phyloP scores from a whole-genome alignment of 2,888 invertebrate species.

The Leptinotarsa juncta region DNA sequence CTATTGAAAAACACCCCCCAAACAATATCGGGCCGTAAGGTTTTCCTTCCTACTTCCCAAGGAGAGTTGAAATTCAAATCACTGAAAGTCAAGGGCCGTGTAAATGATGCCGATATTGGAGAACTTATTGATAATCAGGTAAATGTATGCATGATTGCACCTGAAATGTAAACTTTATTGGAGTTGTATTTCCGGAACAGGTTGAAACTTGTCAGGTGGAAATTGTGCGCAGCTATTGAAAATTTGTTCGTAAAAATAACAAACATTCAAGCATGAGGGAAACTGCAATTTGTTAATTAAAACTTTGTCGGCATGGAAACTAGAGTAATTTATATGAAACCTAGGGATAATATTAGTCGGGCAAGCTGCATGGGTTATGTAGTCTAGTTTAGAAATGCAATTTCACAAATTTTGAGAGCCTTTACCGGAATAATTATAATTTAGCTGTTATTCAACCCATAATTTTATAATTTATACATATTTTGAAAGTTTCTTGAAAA shows the following conservation, averaged over 20 bases:
- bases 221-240: neutral
- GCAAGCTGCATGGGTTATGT: neutral
- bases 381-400: neutral
- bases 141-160: slow-evolving; percentile 26
- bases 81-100: slow-evolving; percentile 55
- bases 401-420: neutral
- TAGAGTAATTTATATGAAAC: neutral
- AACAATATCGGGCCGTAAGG: slow-evolving; percentile 62
- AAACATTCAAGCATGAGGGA: neutral
- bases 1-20: slow-evolving; percentile 63
- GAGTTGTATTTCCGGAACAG: slow-evolving; percentile 4
- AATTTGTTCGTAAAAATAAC: slow-evolving; percentile 14
- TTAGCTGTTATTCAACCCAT: no score
- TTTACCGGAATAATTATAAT: no score
- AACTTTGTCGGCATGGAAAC: slow-evolving; percentile 11
- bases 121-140: slow-evolving; percentile 60
- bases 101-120: slow-evolving; percentile 58
- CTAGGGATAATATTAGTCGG: neutral
- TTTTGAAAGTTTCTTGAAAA: no score
- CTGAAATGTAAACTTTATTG: slow-evolving; percentile 2
- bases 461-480: no score
- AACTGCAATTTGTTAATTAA: slow-evolving; percentile 9
- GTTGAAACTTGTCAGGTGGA: neutral
- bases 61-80: slow-evolving; percentile 52
- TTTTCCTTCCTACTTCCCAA: slow-evolving; percentile 46